These are phyloP conservation scores for Ciconia boyciana DNA, from an alignment of 2,113 vertebrate genomes.

Conservation along the genomic window DNA sequence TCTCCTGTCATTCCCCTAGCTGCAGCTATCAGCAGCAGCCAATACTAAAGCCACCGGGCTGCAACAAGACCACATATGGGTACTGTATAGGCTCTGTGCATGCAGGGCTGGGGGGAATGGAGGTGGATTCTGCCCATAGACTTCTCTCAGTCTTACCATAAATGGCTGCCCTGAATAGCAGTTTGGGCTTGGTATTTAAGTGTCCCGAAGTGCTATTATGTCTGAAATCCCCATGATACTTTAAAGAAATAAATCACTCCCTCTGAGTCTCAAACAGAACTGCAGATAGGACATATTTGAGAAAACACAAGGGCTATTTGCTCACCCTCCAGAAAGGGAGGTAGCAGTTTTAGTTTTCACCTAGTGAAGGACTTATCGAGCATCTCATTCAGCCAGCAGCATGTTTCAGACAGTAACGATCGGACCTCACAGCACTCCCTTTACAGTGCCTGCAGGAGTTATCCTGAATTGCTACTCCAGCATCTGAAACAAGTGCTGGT, in stretches of 20 bases:
- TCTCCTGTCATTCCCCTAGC: not conserved
- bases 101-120: not conserved
- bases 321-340: not conserved
- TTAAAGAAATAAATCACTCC: not conserved
- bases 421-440: not conserved
- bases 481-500: not conserved
- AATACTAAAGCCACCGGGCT: not conserved
- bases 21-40: not conserved
- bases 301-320: conserved; percentile 7
- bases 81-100: not conserved
- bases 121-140: not conserved
- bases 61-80: not conserved
- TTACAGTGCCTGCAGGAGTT: not conserved
- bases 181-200: not conserved
- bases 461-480: not conserved
- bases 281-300: not conserved
- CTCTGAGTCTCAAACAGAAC: not conserved
- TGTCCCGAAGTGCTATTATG: not conserved
- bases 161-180: not conserved
- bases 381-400: not conserved
- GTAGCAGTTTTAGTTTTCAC: not conserved
- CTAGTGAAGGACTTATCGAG: not conserved
- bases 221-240: not conserved
- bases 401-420: not conserved
- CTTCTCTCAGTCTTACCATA: not conserved